phyloP scores from a whole-genome alignment of 2,113 vertebrate genomes.

The Heliornis fulica region DNA sequence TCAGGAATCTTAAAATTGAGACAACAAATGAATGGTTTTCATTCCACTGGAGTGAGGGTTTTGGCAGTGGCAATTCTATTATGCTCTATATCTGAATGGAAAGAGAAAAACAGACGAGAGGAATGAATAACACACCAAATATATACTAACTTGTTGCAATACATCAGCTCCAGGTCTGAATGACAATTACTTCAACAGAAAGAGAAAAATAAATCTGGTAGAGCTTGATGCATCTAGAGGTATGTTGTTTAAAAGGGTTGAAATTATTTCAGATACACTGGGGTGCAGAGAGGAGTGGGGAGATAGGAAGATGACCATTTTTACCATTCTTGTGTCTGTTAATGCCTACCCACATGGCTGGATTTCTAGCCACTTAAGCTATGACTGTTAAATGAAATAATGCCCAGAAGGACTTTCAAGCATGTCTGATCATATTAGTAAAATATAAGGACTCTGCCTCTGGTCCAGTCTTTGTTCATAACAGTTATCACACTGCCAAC shows the following conservation, averaged over 20 bases:
- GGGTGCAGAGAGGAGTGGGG: background rate
- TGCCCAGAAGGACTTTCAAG: background rate
- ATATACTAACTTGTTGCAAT: background rate
- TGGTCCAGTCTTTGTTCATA: background rate
- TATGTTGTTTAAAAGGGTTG: background rate
- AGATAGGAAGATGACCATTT: background rate
- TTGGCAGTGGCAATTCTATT: constrained; percentile 73
- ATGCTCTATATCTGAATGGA: constrained; percentile 53
- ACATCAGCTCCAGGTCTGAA: background rate
- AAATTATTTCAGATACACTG: constrained; percentile 13
- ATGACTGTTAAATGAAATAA: background rate
- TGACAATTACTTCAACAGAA: constrained; percentile 4
- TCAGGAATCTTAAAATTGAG: constrained; percentile 77
- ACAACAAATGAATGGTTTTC: constrained; percentile 78
- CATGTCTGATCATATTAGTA: background rate
- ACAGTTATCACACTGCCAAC: background rate
- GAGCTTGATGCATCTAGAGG: background rate
- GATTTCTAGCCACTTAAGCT: background rate
- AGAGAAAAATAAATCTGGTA: background rate
- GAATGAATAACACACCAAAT: constrained; percentile 53
- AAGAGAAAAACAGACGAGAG: background rate
- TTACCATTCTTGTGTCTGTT: background rate
- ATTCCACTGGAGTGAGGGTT: constrained; percentile 70
- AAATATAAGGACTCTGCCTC: background rate
- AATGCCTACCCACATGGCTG: background rate